phyloP scores from a whole-genome alignment of 2,797 vertebrate species.

The Falco biarmicus region DNA sequence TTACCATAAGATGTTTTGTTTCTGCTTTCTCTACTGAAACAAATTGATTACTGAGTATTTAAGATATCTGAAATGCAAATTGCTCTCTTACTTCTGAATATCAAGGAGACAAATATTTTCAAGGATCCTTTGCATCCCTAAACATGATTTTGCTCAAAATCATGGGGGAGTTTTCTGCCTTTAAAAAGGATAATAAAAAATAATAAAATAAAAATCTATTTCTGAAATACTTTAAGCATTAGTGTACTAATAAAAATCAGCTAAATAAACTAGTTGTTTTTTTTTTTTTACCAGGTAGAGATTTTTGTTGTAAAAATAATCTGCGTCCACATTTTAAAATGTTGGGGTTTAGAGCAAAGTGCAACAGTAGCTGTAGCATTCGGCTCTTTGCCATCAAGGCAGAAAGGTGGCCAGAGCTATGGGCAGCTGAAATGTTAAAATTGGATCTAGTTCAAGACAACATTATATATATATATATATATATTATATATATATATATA shows the following conservation, averaged over 20 bases:
- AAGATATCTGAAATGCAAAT: neutral
- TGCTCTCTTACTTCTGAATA: neutral
- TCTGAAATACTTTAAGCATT: neutral
- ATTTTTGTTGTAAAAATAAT: neutral
- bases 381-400: neutral
- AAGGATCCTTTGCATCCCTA: neutral
- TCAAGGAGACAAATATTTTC: neutral
- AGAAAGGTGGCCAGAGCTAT: neutral
- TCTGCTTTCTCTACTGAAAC: neutral
- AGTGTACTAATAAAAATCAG: neutral
- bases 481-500: too few species aligned
- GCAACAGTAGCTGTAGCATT: neutral
- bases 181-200: neutral
- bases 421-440: neutral
- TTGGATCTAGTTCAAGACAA: neutral
- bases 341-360: neutral
- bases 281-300: neutral
- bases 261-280: neutral
- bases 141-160: neutral
- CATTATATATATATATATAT: accelerated
- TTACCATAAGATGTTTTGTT: neutral
- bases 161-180: neutral
- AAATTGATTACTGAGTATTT: neutral
- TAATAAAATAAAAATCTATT: neutral
- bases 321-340: neutral